phyloP scores from a whole-genome alignment of 2,113 vertebrate genomes.

The Peucedramus taeniatus region DNA sequence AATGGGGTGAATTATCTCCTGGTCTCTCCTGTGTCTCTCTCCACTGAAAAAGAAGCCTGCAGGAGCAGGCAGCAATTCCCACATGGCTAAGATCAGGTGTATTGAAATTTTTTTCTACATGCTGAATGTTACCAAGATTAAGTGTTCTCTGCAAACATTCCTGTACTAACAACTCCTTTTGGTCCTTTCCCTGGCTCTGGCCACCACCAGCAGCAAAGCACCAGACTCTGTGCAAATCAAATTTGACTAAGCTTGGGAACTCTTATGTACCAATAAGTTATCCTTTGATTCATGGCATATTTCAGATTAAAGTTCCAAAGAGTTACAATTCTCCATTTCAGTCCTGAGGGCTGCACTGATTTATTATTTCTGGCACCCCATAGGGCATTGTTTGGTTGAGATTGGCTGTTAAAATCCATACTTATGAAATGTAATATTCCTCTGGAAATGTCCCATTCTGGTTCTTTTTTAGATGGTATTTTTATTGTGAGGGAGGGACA shows the following conservation, averaged over 20 bases:
- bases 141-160: neutral
- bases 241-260: conserved; percentile 24
- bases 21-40: neutral
- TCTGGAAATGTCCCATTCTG: conserved; percentile 18
- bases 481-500: neutral
- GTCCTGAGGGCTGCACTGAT: neutral
- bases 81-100: neutral
- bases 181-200: neutral
- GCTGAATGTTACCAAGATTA: neutral
- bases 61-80: neutral
- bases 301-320: conserved; percentile 42
- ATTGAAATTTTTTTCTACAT: neutral
- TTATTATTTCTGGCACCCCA: conserved; percentile 25
- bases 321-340: conserved; percentile 43
- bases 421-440: conserved; percentile 33
- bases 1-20: neutral
- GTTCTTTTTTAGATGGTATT: neutral
- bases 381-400: conserved; percentile 19
- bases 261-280: conserved; percentile 5
- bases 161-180: neutral
- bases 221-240: conserved; percentile 24
- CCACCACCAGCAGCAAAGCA: neutral
- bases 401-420: conserved; percentile 44
- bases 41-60: neutral
- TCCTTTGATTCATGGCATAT: conserved; percentile 16